Percentiles rank a stretch among this genome's conserved stretches.
Conservation (phyloP, 53 echinoderm and acorn worm genomes). For the Temnopleurus reevesii region DNA sequence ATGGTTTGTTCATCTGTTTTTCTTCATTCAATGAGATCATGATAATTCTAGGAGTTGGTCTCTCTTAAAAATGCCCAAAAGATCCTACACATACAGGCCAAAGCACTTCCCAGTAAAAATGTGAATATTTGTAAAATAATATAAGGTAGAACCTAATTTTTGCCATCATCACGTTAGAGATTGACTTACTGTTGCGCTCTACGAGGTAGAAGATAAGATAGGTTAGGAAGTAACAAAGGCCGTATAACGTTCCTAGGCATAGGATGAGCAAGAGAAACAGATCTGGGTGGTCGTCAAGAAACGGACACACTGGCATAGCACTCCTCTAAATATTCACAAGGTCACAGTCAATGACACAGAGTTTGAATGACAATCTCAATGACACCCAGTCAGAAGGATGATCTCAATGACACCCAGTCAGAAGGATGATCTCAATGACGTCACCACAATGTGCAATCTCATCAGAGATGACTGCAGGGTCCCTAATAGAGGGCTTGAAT, state of each 20-base stretch:
- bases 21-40: no score
- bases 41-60: no score
- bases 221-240: conserved; percentile 70
- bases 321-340: background rate
- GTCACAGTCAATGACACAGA: background rate
- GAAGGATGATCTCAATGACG: background rate
- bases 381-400: no score
- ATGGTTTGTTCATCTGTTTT: no score
- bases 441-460: background rate
- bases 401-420: background rate
- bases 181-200: conserved; percentile 44
- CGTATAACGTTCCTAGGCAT: conserved; percentile 69
- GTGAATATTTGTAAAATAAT: no score
- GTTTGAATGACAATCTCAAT: background rate
- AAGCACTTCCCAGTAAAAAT: no score
- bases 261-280: conserved; percentile 86
- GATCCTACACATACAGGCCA: no score
- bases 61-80: no score
- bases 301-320: conserved; percentile 87
- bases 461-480: background rate
- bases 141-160: no score
- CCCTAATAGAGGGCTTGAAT: background rate
- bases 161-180: no score
- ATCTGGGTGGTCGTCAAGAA: conserved; percentile 94
- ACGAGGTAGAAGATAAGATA: conserved; percentile 62